Evolutionary conservation across 2,113 vertebrate species (phyloP).

Genomic region (Notothenia rossii): DNA sequence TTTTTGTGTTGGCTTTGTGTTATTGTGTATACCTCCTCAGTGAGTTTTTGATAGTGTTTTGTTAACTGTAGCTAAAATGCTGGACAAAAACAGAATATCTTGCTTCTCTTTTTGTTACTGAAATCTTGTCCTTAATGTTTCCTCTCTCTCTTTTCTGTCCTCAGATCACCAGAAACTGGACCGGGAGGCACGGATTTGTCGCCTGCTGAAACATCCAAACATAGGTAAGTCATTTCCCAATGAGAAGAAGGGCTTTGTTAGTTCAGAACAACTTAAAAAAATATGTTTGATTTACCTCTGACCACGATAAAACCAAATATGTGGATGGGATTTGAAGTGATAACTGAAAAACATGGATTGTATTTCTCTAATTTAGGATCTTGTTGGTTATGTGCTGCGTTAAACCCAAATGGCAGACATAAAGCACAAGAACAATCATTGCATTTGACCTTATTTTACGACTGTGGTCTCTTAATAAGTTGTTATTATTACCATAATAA

Average conservation of each 20-base stretch:
- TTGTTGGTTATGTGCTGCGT: neutral
- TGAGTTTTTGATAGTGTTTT: neutral
- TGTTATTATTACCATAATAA: too few relatives aligned
- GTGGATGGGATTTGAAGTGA: too few relatives aligned
- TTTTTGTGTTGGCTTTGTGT: neutral
- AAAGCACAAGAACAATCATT: neutral
- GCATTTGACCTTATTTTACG: neutral
- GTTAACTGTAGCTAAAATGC: neutral
- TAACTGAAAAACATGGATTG: too few relatives aligned
- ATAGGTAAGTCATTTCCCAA: slow-evolving; percentile 71
- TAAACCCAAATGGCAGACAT: neutral
- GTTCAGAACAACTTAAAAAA: neutral
- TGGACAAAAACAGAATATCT: neutral
- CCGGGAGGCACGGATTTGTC: slow-evolving; percentile 80
- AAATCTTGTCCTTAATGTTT: neutral
- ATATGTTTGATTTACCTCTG: neutral
- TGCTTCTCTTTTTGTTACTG: neutral
- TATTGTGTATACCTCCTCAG: neutral
- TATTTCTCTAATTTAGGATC: neutral
- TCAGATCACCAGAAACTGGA: slow-evolving; percentile 83
- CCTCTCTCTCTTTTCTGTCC: slow-evolving; percentile 20
- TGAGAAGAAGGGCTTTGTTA: neutral
- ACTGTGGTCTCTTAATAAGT: neutral
- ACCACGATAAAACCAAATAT: too few relatives aligned
- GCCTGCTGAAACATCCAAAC: slow-evolving; percentile 81